Percentiles rank a stretch among this genome's conserved stretches.
Conservation (phyloP, 2,888 invertebrate species). For the Pristionchus japonicus region DNA sequence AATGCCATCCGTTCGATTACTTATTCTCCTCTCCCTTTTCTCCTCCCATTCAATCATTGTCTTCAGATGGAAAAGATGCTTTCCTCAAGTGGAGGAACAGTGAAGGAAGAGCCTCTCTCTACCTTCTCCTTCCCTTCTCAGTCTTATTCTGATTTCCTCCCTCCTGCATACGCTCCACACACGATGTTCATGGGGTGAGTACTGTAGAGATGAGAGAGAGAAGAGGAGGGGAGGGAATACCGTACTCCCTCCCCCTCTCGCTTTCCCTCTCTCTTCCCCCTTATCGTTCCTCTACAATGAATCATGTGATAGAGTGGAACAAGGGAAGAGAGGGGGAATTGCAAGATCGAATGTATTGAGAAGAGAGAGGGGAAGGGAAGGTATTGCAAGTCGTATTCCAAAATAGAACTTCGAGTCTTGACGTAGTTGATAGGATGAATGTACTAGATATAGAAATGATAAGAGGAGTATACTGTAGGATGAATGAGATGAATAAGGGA, state of each 20-base stretch:
- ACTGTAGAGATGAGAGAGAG: constrained; percentile 1
- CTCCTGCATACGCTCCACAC: background rate
- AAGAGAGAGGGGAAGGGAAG: background rate
- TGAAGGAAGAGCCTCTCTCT: constrained; percentile 23
- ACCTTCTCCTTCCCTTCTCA: constrained; percentile 2
- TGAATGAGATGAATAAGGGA: background rate
- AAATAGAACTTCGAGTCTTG: background rate
- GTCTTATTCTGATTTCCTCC: constrained; percentile 23
- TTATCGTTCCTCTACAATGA: background rate
- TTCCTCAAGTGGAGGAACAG: background rate
- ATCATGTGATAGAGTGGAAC: background rate
- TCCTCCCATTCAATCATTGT: background rate
- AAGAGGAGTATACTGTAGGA: background rate
- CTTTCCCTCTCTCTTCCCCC: background rate
- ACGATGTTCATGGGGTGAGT: constrained; percentile 28
- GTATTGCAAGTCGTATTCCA: background rate
- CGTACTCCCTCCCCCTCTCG: background rate
- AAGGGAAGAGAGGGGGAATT: background rate
- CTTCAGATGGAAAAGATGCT: constrained; percentile 26
- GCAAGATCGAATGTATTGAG: background rate
- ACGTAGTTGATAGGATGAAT: background rate
- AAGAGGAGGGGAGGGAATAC: background rate
- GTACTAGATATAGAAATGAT: background rate
- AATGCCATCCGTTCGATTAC: background rate
- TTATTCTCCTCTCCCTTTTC: background rate